These are phyloP conservation scores for Chromoteleia sp. DNA, from an alignment of 2,888 invertebrate genomes.

Conservation along the genomic window DNA sequence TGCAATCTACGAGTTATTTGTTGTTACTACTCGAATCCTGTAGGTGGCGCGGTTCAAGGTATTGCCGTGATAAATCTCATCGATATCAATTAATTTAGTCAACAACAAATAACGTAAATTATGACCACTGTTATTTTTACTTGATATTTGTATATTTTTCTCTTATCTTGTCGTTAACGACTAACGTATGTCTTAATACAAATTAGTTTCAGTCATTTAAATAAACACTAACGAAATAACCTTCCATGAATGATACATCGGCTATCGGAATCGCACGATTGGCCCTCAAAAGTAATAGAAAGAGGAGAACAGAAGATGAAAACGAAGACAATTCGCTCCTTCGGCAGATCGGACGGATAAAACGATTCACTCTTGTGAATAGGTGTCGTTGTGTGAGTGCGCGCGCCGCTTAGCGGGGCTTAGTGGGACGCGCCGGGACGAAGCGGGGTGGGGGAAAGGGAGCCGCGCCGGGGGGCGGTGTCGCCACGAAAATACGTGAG, in stretches of 20 bases:
- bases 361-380: conserved; percentile 19
- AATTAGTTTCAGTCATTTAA: too few species aligned
- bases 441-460: conserved; percentile 73
- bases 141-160: too few species aligned
- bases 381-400: conserved; percentile 39
- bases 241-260: too few species aligned
- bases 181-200: too few species aligned
- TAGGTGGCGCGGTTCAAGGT: conserved; percentile 22
- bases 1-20: conserved; percentile 1
- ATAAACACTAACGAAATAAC: too few species aligned
- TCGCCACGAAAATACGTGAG: conserved; percentile 74
- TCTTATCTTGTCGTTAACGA: too few species aligned
- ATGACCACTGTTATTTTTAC: too few species aligned
- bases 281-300: not conserved
- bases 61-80: not conserved
- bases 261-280: too few species aligned
- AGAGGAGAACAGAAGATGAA: not conserved
- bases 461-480: conserved; percentile 74
- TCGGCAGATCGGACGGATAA: conserved; percentile 3
- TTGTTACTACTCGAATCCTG: not conserved
- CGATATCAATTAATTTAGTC: not conserved
- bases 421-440: conserved; percentile 73
- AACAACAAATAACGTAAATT: not conserved
- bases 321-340: conserved; percentile 10
- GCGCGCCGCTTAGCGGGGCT: conserved; percentile 72